Percentiles rank a stretch among this genome's conserved stretches.
phyloP scores from a whole-genome alignment of 2,113 vertebrate genomes.

The Circaetus gallicus region DNA sequence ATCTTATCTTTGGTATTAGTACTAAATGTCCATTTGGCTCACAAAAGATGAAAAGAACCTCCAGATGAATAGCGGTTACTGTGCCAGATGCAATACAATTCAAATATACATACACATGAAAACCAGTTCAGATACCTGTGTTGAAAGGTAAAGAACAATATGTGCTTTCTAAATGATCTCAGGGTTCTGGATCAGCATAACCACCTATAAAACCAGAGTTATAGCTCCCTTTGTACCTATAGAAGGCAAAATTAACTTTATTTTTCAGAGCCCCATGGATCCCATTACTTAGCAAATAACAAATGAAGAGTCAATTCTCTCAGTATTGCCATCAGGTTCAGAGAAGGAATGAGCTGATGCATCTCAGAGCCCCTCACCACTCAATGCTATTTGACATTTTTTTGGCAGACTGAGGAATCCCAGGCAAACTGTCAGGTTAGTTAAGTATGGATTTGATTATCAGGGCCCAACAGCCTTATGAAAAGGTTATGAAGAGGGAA shows the following conservation, averaged over 20 bases:
- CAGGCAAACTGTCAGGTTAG: not conserved
- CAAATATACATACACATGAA: not conserved
- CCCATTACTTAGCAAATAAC: not conserved
- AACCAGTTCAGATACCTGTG: not conserved
- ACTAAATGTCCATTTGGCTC: not conserved
- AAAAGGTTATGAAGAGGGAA: not conserved
- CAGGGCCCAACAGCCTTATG: not conserved
- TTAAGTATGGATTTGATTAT: not conserved
- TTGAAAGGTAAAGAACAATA: slow-evolving; percentile 3
- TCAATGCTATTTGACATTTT: not conserved
- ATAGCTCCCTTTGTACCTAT: not conserved
- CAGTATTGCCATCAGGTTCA: not conserved
- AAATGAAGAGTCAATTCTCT: not conserved
- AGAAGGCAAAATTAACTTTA: not conserved
- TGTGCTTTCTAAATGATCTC: not conserved
- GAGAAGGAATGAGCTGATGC: not conserved
- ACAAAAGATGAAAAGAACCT: slow-evolving; percentile 44
- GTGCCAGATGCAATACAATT: slow-evolving; percentile 26
- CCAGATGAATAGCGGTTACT: not conserved
- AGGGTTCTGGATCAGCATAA: not conserved
- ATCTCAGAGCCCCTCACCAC: not conserved
- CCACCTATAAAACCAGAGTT: not conserved
- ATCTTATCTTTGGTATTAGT: slow-evolving; percentile 14
- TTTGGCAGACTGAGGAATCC: not conserved
- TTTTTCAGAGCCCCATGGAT: not conserved